Evolutionary conservation across 2,797 vertebrate species (phyloP), one percentile per base, ranked within the genome.

Genomic region (Morelia viridis): DNA sequence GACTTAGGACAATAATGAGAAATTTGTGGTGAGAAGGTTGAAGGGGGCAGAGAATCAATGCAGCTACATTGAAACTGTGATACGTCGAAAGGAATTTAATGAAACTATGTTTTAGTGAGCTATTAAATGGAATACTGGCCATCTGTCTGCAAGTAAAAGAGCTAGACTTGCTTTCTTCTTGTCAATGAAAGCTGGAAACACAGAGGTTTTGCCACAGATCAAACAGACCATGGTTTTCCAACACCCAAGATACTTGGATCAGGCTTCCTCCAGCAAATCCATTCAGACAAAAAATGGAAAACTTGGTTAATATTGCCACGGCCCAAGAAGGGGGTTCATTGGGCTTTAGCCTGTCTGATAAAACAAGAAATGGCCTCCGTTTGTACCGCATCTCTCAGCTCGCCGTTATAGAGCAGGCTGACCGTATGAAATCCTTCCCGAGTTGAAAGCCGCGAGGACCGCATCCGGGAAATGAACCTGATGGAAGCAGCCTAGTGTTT

Each of bases 201-300:
- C 8, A 13, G 35, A 19, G n/a, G 65, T 58, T 22, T 26, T 58
- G 84, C 7, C 13, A 28, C 13, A 58, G 65, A 12, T 11, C 31
- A 11, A 41, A 31, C 15, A 58, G 46, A 9, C 5, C 13, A 8
- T 17, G 35, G n/a, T 35, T 71, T 71, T 71, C 31, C 65, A 71
- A 71, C 15, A 71, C 1, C 12, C 62, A 89, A 85, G n/a, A 15
- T n/a, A 71, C 41, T 24, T 53, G 61, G 60, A 71, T 35, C 41
- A 28, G n/a, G 5, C 57, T 56, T 56, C 9, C 61, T 35, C 90
- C 80, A n/a, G 50, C 62, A 53, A 50, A 85, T 76, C 57, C 80
- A 86, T 89, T 89, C 35, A 89, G 85, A 84, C 31, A 26, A 56
- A 41, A 83, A 76, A 91, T 41, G 53, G 62, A 88, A 91, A 61